Evolutionary conservation across 2,113 vertebrate species (phyloP), one percentile per base, ranked within the genome.

Genomic region (Bagarius yarrelli): DNA sequence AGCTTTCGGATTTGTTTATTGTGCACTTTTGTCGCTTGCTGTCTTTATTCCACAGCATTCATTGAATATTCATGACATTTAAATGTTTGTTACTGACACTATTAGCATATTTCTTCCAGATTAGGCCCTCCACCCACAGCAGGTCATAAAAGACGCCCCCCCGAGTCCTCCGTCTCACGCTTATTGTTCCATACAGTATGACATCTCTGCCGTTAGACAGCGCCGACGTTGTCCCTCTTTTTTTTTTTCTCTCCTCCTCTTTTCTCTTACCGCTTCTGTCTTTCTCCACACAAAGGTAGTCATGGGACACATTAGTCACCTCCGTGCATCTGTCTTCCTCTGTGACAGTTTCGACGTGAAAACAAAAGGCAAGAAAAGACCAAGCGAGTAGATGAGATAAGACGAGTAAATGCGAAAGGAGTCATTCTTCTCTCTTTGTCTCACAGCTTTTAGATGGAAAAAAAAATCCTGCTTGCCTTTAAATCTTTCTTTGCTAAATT

Each of bases 401-500:
- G 90, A 88, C 55, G 83, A 83, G 85, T 76, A 83, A 88, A 89
- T 81, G 77, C 74, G 82, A 87, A 83, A 89, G 84, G 88, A 90
- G 88, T 88, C 86, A 81, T 81, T 89, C 87, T 83, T 88, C 88
- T 85, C 80, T 86, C 76, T 89, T 75, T 88, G 89, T 91, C 80
- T 83, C 86, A 36, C 53, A 80, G 85, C 85, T 81, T 83, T 83
- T 76, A 81, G 81, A 72, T 69, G n/a, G 67, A 56, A 34, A 66
- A 60, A 47, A 32, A 40, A 3, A 40, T 6, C 44, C 44, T n/a
- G 67, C 69, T 81, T 70, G 72, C 67, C 53, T 57, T 81, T 74
- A 86, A 53, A 87, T 79, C 78, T 92, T 92, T 90, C 88, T 92
- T 88, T 86, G 85, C 83, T 88, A 90, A 90, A 92, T 93, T 93